Conservation (phyloP, 1,140 invertebrate species). For the Temnothorax curvispinosus region DNA sequence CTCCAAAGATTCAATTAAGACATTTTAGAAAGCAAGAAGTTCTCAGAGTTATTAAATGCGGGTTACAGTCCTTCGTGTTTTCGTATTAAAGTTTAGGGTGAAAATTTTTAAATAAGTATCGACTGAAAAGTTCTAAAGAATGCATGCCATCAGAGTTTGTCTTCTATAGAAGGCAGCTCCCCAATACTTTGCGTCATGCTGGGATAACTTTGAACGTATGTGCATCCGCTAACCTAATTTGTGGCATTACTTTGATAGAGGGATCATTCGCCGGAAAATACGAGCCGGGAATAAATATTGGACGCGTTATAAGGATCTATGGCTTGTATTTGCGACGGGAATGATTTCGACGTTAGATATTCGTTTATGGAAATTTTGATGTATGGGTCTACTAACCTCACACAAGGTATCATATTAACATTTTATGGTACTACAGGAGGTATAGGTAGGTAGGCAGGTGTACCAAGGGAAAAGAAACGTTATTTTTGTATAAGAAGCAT, state of each 20-base stretch:
- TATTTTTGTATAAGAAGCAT: slow-evolving; percentile 16
- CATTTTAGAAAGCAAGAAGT: neutral
- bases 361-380: slow-evolving; percentile 41
- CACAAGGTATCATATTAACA: slow-evolving; percentile 16
- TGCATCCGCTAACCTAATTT: slow-evolving; percentile 43
- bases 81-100: neutral
- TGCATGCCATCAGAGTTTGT: neutral
- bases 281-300: neutral
- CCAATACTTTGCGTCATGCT: slow-evolving; percentile 24
- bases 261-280: slow-evolving; percentile 32
- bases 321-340: slow-evolving; percentile 14
- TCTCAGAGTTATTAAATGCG: slow-evolving; percentile 32
- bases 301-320: slow-evolving; percentile 16
- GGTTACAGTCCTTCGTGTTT: slow-evolving; percentile 2
- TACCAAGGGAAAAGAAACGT: neutral
- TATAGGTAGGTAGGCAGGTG: neutral
- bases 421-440: neutral
- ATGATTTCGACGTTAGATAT: slow-evolving; percentile 31
- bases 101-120: slow-evolving; percentile 19
- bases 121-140: slow-evolving; percentile 21
- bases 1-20: neutral
- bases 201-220: slow-evolving; percentile 37
- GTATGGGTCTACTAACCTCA: neutral
- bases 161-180: slow-evolving; percentile 18
- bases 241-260: slow-evolving; percentile 38